Evolutionary conservation across 2,888 invertebrate species (phyloP).

Genomic region (Dynastes grantii): DNA sequence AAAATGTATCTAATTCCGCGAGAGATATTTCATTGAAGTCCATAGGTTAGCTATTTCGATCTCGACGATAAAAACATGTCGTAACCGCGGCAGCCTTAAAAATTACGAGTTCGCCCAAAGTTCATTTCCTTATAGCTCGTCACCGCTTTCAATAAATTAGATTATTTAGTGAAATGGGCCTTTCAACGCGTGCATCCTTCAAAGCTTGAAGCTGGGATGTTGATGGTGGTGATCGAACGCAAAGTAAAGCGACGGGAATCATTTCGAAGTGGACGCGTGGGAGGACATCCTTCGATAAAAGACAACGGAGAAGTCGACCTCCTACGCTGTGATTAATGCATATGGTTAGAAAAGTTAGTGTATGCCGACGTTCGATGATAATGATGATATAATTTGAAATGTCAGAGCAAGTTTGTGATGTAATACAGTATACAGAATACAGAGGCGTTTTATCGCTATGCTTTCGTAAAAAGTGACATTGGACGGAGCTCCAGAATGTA

Average conservation of each 20-base stretch:
- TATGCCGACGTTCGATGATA: background rate
- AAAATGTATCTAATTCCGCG: too few relatives aligned
- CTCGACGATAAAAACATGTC: too few relatives aligned
- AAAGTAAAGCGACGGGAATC: background rate
- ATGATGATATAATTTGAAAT: background rate
- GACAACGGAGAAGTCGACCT: slow-evolving; percentile 5
- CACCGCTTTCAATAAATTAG: background rate
- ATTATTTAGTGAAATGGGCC: background rate
- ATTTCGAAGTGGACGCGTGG: slow-evolving; percentile 2
- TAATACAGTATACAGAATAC: background rate
- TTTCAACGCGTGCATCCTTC: slow-evolving; percentile 9
- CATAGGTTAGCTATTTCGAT: too few relatives aligned
- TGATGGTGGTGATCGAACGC: background rate
- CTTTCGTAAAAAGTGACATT: too few relatives aligned
- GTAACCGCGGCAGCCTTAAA: background rate
- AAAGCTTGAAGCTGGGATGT: background rate
- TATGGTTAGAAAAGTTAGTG: background rate
- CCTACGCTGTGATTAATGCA: slow-evolving; percentile 4
- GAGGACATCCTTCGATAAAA: slow-evolving; percentile 33
- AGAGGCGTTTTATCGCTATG: background rate
- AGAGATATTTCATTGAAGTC: too few relatives aligned
- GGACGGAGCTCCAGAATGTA: too few relatives aligned
- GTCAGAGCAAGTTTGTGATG: background rate
- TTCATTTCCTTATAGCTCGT: background rate
- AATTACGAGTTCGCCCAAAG: slow-evolving; percentile 1